Evolutionary conservation across 1,140 invertebrate genomes (phyloP).

Genomic region (Macrobrachium nipponense): DNA sequence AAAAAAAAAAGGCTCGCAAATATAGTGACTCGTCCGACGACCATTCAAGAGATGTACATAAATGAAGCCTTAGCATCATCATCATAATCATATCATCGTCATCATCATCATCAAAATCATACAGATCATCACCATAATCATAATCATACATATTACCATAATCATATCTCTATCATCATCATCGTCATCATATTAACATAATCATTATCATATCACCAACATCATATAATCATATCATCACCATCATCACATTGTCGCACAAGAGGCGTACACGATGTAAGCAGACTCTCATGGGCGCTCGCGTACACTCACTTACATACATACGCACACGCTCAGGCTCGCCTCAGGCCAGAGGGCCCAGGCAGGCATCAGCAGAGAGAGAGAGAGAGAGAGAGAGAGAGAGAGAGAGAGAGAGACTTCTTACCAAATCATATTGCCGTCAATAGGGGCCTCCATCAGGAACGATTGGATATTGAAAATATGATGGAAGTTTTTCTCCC

Average conservation of each 20-base stretch:
- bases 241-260: not conserved
- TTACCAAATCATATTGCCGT: conserved; percentile 57
- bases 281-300: not conserved
- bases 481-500: conserved; percentile 42
- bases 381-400: too few relatives aligned
- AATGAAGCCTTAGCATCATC: not conserved
- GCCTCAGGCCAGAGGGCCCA: conserved; percentile 13
- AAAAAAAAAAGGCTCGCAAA: too few relatives aligned
- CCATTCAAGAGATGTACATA: not conserved
- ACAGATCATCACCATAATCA: too few relatives aligned
- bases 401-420: conserved; percentile 30
- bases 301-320: conserved; percentile 39
- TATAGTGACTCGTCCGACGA: too few relatives aligned
- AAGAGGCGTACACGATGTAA: not conserved
- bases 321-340: conserved; percentile 43
- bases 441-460: conserved; percentile 54
- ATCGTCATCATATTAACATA: too few relatives aligned
- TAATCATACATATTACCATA: too few relatives aligned
- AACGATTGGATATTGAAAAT: conserved; percentile 58
- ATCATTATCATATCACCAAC: not conserved
- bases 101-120: too few relatives aligned
- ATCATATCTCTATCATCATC: too few relatives aligned
- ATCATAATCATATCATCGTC: too few relatives aligned
- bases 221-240: too few relatives aligned
- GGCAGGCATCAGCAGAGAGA: conserved; percentile 35